Evolutionary conservation across 2,797 vertebrate genomes (phyloP), one percentile per base, ranked within the genome.

Genomic region (Allobates femoralis): DNA sequence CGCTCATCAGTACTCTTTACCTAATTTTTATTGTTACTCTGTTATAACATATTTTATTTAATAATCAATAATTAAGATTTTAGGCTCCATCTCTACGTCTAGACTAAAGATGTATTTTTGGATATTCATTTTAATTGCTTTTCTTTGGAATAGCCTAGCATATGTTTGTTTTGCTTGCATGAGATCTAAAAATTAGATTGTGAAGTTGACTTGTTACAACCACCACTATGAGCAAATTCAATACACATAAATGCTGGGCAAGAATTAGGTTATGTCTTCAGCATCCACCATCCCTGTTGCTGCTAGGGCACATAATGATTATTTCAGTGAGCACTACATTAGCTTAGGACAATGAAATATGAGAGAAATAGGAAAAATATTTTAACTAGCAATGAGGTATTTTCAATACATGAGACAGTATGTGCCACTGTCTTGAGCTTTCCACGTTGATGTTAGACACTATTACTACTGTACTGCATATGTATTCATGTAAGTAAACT

Each of bases 401-500:
- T 84, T 87, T 28, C 56, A 87, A 71, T 80, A 55, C 67, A 79
- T 71, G 66, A 87, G 53, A 19, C 75, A 71, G 81, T 37, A 32
- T 69, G 81, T 53, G 76, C 16, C 55, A 66, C 19, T 41, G 46
- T 84, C 55, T n/a, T 80, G 50, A 75, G 76, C 37, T 80, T 79
- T 80, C 46, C 34, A 50, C 82, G 67, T n/a, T 88, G 67, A 76
- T 81, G 60, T 71, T 60, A 66, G 78, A 75, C 34, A 75, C 58
- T 50, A 81, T 85, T 64, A 62, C 66, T 62, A 64, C 60, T 53
- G 34, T 62, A 64, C 60, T 53, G 34, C 41, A 12, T 58, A 76
- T 81, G 30, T 46, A 76, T 79, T 55, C 53, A 58, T 81, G 69
- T 76, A 88, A 85, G 76, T 77, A 88, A 81, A 81, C 46, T 76